Base-by-base conservation (phyloP, 2,113 vertebrate species). In the Megaceryle torquata region DNA sequence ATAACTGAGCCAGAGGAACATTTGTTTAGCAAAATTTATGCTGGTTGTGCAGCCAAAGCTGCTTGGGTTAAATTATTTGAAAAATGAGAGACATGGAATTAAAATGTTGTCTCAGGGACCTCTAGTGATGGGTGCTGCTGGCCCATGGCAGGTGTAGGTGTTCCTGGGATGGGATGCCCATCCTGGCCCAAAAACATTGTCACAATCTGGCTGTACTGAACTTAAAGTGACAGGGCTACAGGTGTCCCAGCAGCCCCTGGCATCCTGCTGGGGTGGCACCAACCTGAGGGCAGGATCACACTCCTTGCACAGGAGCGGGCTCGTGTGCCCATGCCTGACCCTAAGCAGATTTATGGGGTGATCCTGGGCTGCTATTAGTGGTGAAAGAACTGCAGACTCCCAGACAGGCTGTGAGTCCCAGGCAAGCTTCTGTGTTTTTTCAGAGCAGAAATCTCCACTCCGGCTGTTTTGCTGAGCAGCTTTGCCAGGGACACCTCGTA, bases 301-400 rank as follows among this genome's bases (percentile, higher is more conserved):
- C 28, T 14, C 20, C 3, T 31, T 15, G 22, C 67, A 88, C 79
- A 95, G 91, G 7, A 60, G 61, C 1, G 26, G 76, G 80, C 72
- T 94, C 91, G 89, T 83, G 80, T 5, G 15, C 70, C 92, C 50
- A 10, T 2, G 8, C 33, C 91, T 1, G 13, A 77, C 53, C 82
- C 85, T 2, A 4, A 14, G 60, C 46, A 43, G 92, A 93, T 96
- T 95, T 94, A 95, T 89, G 43, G 95, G 91, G 91, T 95, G 95
- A 84, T 90, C 88, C 51, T 16, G 89, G 83, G 60, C 72, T 86
- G 91, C 69, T 86, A 92, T 94, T 95, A 96, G 96, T 68, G 94
- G 95, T 93, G 76, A 86, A 3, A 37, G 86, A 96, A 56, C 96
- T 68, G 4, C 96, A 96, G 96, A 11, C 96, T 93, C 78, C 18